A percentile compares a stretch with the other conserved stretches of the same genome.
Conservation (phyloP, 2,113 vertebrate species). For the Suncus etruscus region DNA sequence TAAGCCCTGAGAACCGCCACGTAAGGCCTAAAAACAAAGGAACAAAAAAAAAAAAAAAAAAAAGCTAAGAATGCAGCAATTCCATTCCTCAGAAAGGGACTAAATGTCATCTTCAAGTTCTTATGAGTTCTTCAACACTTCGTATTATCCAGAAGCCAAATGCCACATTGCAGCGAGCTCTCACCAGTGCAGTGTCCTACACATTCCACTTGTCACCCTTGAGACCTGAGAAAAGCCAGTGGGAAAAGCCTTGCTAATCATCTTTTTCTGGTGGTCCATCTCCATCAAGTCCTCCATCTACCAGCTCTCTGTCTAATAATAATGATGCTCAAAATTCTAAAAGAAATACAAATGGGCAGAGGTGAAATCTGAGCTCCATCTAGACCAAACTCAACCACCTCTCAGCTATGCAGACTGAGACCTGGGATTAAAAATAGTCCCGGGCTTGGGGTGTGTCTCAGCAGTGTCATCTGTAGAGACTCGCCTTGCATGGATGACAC, state of each 20-base stretch:
- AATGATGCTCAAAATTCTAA: constrained; percentile 40
- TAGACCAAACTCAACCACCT: background rate
- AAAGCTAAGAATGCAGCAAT: no score
- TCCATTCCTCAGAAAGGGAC: no score
- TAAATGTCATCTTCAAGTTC: constrained; percentile 49
- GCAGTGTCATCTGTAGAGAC: no score
- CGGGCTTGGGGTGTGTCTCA: no score
- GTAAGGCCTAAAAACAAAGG: no score
- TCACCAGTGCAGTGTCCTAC: background rate
- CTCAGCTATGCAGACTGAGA: constrained; percentile 13
- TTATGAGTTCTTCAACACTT: background rate
- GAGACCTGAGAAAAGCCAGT: no score
- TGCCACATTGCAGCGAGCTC: background rate
- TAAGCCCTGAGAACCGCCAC: no score
- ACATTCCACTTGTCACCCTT: background rate
- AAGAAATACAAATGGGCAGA: constrained; percentile 49
- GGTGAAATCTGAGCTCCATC: background rate
- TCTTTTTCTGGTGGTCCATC: constrained; percentile 31
- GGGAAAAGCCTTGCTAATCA: background rate
- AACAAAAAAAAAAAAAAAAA: no score
- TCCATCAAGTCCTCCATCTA: constrained; percentile 24
- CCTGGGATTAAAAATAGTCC: constrained; percentile 23
- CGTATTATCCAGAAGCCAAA: constrained; percentile 32
- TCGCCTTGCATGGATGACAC: no score
- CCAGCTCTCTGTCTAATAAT: constrained; percentile 43